Conservation (phyloP, 1,140 invertebrate species). For the Macrocentrus cingulum region DNA sequence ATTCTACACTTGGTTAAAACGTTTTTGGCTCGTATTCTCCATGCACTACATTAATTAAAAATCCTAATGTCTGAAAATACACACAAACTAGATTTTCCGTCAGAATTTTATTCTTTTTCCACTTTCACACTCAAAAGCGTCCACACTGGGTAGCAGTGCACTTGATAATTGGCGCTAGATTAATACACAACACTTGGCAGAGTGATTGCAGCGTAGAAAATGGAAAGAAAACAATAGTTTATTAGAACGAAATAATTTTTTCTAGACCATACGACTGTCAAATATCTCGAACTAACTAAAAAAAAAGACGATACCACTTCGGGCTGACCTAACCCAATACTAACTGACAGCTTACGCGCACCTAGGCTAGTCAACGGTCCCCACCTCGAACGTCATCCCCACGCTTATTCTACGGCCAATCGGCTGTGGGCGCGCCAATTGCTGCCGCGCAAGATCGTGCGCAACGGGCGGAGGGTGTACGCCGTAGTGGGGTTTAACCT, state of each 20-base stretch:
- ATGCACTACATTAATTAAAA: conserved; percentile 42
- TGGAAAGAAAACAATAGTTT: too few relatives aligned
- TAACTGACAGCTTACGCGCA: conserved; percentile 42
- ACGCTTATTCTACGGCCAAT: neutral
- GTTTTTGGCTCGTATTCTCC: conserved; percentile 37
- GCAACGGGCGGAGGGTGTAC: neutral
- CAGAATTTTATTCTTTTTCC: too few relatives aligned
- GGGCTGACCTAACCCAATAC: conserved; percentile 58
- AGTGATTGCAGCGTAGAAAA: too few relatives aligned
- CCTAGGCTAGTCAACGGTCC: conserved; percentile 44
- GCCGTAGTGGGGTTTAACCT: too few relatives aligned
- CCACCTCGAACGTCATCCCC: conserved; percentile 24
- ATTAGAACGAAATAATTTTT: too few relatives aligned
- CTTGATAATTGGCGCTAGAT: too few relatives aligned
- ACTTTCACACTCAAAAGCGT: too few relatives aligned
- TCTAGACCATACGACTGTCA: too few relatives aligned
- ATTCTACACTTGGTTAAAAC: conserved; percentile 50
- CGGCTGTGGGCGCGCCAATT: neutral
- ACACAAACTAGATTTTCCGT: too few relatives aligned
- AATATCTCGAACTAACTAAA: conserved; percentile 6
- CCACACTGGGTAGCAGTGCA: too few relatives aligned
- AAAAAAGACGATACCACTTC: conserved; percentile 36
- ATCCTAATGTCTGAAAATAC: too few relatives aligned
- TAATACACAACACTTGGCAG: too few relatives aligned
- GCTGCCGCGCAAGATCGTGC: neutral